phyloP scores from a whole-genome alignment of 2,888 invertebrate genomes.

The Machimus rusticus region DNA sequence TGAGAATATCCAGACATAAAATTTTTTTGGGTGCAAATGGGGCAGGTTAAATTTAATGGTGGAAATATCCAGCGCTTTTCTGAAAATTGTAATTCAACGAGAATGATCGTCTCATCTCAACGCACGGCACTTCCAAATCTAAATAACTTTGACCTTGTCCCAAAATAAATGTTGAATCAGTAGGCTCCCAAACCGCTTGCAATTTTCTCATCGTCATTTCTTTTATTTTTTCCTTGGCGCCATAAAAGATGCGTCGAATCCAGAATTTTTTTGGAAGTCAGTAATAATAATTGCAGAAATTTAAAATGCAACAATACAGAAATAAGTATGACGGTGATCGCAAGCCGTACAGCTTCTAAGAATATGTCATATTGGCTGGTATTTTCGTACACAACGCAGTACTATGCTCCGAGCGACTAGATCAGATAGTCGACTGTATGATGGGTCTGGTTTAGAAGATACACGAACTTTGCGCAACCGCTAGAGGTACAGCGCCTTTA shows the following conservation, averaged over 20 bases:
- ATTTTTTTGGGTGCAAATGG: not conserved
- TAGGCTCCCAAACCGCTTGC: not conserved
- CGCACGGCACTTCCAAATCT: constrained; percentile 1
- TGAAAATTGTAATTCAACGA: not conserved
- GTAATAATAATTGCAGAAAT: not conserved
- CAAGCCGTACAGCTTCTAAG: not conserved
- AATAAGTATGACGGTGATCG: not conserved
- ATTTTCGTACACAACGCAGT: not conserved
- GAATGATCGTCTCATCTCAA: not conserved
- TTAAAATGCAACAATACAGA: not conserved
- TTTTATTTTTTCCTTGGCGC: not conserved
- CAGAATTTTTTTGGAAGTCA: not conserved
- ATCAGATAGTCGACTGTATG: not conserved
- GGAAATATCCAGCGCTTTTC: not conserved
- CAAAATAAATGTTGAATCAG: constrained; percentile 44
- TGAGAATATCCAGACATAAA: not conserved
- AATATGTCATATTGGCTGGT: not conserved
- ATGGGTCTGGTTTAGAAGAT: not conserved
- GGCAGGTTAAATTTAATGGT: not conserved
- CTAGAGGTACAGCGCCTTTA: not conserved
- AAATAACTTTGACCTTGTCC: constrained; percentile 44
- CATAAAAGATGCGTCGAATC: not conserved
- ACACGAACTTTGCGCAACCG: not conserved
- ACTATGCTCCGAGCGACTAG: not conserved
- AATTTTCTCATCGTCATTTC: not conserved